Percentiles rank a stretch among this genome's conserved stretches.
phyloP scores from a whole-genome alignment of 2,797 vertebrate species.

The Artibeus jamaicensis region DNA sequence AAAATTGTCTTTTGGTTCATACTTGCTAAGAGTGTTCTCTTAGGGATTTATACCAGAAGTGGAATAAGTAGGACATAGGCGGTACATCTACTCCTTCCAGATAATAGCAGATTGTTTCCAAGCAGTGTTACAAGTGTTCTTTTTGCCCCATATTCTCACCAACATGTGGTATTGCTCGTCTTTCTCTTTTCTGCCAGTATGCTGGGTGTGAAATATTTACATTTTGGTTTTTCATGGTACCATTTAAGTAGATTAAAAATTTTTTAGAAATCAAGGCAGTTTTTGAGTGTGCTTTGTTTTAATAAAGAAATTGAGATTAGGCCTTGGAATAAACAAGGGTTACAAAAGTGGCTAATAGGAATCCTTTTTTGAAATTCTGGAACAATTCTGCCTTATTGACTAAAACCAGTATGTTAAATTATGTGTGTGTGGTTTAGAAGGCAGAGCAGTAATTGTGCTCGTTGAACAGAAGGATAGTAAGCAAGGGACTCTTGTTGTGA shows the following conservation, averaged over 20 bases:
- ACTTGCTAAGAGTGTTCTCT: not conserved
- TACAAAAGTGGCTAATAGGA: constrained; percentile 4
- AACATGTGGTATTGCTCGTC: not conserved
- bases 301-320: constrained; percentile 20
- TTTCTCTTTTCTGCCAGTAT: not conserved
- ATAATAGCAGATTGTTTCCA: not conserved
- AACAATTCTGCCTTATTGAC: not conserved
- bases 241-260: not conserved
- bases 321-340: not conserved
- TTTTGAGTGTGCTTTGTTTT: not conserved
- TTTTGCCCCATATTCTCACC: not conserved
- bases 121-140: not conserved
- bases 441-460: not conserved
- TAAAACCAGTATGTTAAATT: constrained; percentile 23
- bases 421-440: not conserved
- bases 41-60: not conserved
- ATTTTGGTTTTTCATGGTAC: not conserved
- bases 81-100: not conserved
- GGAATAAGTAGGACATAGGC: not conserved
- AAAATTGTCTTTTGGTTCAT: not conserved
- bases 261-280: not conserved
- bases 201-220: not conserved
- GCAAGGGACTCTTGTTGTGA: not conserved
- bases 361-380: not conserved
- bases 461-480: not conserved